Evolutionary conservation across 2,113 vertebrate genomes (phyloP).

Genomic region (Scatophagus argus): DNA sequence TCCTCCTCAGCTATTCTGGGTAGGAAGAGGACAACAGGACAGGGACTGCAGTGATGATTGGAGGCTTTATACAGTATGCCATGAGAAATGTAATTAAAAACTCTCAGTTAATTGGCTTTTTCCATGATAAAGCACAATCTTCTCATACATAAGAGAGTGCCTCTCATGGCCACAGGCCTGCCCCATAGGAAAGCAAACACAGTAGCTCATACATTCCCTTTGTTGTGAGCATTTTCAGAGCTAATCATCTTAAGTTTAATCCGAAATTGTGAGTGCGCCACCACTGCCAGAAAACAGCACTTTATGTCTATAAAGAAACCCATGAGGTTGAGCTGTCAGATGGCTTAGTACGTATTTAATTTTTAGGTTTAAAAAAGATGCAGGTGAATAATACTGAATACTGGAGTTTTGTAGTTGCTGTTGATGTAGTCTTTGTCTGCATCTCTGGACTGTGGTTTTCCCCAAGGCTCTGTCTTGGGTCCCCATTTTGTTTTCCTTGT

Average conservation of each 20-base stretch:
- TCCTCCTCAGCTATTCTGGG: constrained; percentile 43
- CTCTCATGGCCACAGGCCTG: constrained; percentile 69
- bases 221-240: constrained; percentile 68
- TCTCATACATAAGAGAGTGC: constrained; percentile 70
- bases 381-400: background rate
- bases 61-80: constrained; percentile 55
- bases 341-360: too few relatives aligned
- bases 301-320: constrained; percentile 18
- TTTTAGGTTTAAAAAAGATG: background rate
- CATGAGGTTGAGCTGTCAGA: constrained; percentile 4
- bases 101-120: constrained; percentile 78
- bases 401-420: background rate
- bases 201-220: constrained; percentile 68
- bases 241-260: constrained; percentile 72
- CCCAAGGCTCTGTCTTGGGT: background rate
- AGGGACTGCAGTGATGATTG: constrained; percentile 60
- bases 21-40: constrained; percentile 62
- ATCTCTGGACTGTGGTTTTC: background rate
- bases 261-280: constrained; percentile 44
- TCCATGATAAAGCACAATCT: constrained; percentile 79
- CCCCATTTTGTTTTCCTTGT: background rate
- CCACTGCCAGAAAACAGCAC: constrained; percentile 35
- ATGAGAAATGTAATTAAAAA: constrained; percentile 79
- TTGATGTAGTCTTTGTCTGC: background rate
- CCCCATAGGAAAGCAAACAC: constrained; percentile 69